These are phyloP conservation scores for Caradrina kadenii DNA, from an alignment of 2,888 invertebrate species.

Conservation along the genomic window DNA sequence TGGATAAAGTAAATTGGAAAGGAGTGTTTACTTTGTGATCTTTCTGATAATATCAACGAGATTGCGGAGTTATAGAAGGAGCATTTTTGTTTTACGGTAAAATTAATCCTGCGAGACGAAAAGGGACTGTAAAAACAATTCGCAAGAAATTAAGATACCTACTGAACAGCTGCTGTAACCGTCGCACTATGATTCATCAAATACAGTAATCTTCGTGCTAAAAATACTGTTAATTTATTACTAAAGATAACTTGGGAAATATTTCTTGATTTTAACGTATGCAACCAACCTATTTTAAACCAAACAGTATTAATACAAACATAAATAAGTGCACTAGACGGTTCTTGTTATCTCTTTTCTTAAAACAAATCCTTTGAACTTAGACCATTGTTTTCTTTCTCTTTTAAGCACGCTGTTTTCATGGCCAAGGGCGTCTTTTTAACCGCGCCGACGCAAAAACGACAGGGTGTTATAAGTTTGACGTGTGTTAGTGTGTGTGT, in stretches of 20 bases:
- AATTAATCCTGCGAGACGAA: background rate
- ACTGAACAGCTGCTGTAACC: too few relatives aligned
- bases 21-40: conserved; percentile 46
- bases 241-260: too few relatives aligned
- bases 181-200: too few relatives aligned
- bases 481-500: too few relatives aligned
- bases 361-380: conserved; percentile 30
- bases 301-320: conserved; percentile 8
- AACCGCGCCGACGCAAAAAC: too few relatives aligned
- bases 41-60: conserved; percentile 41
- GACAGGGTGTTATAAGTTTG: too few relatives aligned
- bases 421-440: conserved; percentile 14
- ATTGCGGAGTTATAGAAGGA: conserved; percentile 15
- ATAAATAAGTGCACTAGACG: conserved; percentile 26
- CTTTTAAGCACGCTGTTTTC: background rate
- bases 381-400: conserved; percentile 20
- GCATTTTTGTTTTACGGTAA: conserved; percentile 6
- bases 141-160: too few relatives aligned
- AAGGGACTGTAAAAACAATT: too few relatives aligned
- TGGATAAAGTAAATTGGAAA: conserved; percentile 63
- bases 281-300: background rate
- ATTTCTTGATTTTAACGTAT: too few relatives aligned
- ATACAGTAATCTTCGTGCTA: too few relatives aligned
- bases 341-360: conserved; percentile 15
- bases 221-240: too few relatives aligned